Evolutionary conservation across 2,888 invertebrate species (phyloP).

Genomic region (Aromia moschata): DNA sequence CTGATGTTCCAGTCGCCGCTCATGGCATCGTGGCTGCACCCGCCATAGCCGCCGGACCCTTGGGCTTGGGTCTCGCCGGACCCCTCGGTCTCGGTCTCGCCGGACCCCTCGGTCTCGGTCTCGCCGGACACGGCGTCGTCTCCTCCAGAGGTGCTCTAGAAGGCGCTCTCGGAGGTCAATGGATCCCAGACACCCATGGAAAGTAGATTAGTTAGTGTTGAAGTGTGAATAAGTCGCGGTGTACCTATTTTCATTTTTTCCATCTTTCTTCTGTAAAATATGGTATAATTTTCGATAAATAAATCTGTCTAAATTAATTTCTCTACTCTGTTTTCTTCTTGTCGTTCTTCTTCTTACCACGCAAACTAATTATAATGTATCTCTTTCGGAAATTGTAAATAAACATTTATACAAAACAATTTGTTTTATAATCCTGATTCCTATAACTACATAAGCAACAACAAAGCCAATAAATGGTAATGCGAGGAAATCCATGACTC

Average conservation of each 20-base stretch:
- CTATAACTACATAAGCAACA: too few relatives aligned
- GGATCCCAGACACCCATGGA: slow-evolving; percentile 49
- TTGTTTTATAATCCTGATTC: too few relatives aligned
- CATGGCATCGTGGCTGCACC: slow-evolving; percentile 21
- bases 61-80: slow-evolving; percentile 18
- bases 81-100: slow-evolving; percentile 21
- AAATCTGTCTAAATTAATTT: slow-evolving; percentile 9
- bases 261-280: slow-evolving; percentile 21
- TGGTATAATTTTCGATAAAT: slow-evolving; percentile 17
- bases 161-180: slow-evolving; percentile 50
- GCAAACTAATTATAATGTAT: too few relatives aligned
- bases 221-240: slow-evolving; percentile 23
- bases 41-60: slow-evolving; percentile 20
- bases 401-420: too few relatives aligned
- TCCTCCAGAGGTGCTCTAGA: slow-evolving; percentile 38
- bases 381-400: too few relatives aligned
- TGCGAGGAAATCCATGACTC: too few relatives aligned
- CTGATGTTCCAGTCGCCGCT: slow-evolving; percentile 40
- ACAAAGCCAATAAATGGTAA: too few relatives aligned
- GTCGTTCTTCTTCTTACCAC: too few relatives aligned
- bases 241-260: slow-evolving; percentile 17
- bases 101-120: slow-evolving; percentile 22
- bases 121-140: slow-evolving; percentile 19
- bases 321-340: too few relatives aligned
- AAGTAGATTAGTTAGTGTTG: slow-evolving; percentile 34